These are phyloP conservation scores for Sinocyclocheilus maitianheensis DNA, from an alignment of 2,113 vertebrate species.

Conservation along the genomic window DNA sequence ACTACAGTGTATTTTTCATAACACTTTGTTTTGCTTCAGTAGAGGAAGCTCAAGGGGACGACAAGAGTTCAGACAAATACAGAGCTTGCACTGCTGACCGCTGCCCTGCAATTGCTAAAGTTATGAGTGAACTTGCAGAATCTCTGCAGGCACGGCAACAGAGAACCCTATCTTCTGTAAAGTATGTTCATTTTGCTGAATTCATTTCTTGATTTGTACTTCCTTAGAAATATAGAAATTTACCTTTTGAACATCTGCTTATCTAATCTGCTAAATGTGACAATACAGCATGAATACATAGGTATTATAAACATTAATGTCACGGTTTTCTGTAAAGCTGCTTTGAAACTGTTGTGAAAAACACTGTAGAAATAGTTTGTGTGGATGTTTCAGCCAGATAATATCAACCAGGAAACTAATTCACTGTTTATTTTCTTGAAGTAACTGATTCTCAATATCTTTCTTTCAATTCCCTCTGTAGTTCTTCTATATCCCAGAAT, in stretches of 20 bases:
- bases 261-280: too few relatives aligned
- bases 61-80: conserved; percentile 9
- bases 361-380: too few relatives aligned
- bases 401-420: too few relatives aligned
- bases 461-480: background rate
- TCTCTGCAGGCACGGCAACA: conserved; percentile 5
- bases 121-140: conserved; percentile 35
- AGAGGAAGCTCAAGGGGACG: background rate
- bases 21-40: conserved; percentile 11
- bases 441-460: too few relatives aligned
- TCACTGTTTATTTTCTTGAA: too few relatives aligned
- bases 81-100: background rate
- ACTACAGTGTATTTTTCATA: background rate
- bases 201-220: background rate
- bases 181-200: conserved; percentile 1
- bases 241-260: too few relatives aligned
- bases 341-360: too few relatives aligned
- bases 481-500: background rate
- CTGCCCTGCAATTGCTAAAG: background rate
- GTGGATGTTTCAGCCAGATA: too few relatives aligned
- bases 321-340: too few relatives aligned
- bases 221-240: background rate
- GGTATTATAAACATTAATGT: too few relatives aligned
- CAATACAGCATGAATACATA: too few relatives aligned
- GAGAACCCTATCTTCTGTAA: background rate